Base-by-base conservation (phyloP, 1,140 invertebrate species). In the Contarinia nasturtii region DNA sequence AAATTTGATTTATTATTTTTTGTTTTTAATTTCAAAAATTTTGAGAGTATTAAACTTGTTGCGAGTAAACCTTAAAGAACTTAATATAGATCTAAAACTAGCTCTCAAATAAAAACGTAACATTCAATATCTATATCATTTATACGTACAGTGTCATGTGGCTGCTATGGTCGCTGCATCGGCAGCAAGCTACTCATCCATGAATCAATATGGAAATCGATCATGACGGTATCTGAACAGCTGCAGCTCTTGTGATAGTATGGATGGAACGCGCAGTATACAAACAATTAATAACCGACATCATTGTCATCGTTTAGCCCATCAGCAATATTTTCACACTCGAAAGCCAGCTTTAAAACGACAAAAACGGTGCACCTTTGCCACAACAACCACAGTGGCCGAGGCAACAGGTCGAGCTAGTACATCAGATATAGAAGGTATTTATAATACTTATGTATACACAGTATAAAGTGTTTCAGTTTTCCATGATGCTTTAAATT, bases 201-300 rank as follows among this genome's bases (percentile, higher is more conserved):
- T 64, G 41, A 61, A 61, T 50, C 59, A 63, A 50, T 53, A 60
- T 49, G 48, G 49, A 14, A 53, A 50, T 21, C 58, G 61, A 41
- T 58, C 54, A 42, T 63, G 61, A 63, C 61, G 61, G 38, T 58
- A 62, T 55, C 59, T 59, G 36, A 63, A 59, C 56, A 61, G 58
- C 53, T 63, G 61, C 53, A 64, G 59, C 54, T 59, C 61, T 49
- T 60, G 61, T 33, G 43, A 44, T 15, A 27, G 14, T n/a, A 14
- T 21, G 10, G 18, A 20, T 21, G 41, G 41, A 14, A 11, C 22
- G 11, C 21, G 22, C 7, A 44, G 43, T 33, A 44, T 12, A 3
- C 21, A 21, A 22, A 43, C 41, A 18, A 33, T 12, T 15, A n/a
- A 22, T n/a, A n/a, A 19, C 14, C 20, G 27, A 33, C 14, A 27